Percentiles rank a stretch among this genome's conserved stretches.
These are phyloP conservation scores for Chrysopa pallens DNA, from an alignment of 1,140 invertebrate species.

Conservation along the genomic window DNA sequence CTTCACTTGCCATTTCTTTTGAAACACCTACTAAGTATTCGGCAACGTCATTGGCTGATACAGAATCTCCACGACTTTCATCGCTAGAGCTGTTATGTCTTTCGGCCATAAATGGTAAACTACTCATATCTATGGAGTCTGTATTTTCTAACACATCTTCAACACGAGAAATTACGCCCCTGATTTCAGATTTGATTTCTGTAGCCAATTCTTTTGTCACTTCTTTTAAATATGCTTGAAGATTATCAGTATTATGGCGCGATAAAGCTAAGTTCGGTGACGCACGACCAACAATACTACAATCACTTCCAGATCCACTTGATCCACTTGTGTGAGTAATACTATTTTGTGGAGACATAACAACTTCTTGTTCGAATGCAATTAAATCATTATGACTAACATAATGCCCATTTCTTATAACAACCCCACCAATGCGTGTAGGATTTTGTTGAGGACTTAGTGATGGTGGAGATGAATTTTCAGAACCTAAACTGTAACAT, in stretches of 20 bases:
- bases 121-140: conserved; percentile 14
- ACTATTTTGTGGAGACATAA: conserved; percentile 29
- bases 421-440: not conserved
- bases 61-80: conserved; percentile 33
- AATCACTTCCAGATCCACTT: conserved; percentile 28
- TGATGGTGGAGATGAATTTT: conserved; percentile 27
- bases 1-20: conserved; percentile 56
- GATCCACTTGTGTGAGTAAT: conserved; percentile 24
- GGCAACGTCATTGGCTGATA: conserved; percentile 50
- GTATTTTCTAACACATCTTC: conserved; percentile 54
- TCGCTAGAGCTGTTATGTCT: conserved; percentile 18
- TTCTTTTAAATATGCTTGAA: conserved; percentile 54
- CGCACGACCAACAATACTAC: conserved; percentile 32
- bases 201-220: conserved; percentile 58
- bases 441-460: conserved; percentile 34
- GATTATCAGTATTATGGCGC: conserved; percentile 35
- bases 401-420: conserved; percentile 37
- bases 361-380: conserved; percentile 32
- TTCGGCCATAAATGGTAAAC: conserved; percentile 1
- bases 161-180: conserved; percentile 58
- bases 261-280: conserved; percentile 32
- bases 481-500: conserved; percentile 40
- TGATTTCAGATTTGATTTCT: conserved; percentile 63
- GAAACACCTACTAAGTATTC: conserved; percentile 59
- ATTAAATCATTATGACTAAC: conserved; percentile 51